Conservation (phyloP, 2,888 invertebrate species). For the Smittia sp. region DNA sequence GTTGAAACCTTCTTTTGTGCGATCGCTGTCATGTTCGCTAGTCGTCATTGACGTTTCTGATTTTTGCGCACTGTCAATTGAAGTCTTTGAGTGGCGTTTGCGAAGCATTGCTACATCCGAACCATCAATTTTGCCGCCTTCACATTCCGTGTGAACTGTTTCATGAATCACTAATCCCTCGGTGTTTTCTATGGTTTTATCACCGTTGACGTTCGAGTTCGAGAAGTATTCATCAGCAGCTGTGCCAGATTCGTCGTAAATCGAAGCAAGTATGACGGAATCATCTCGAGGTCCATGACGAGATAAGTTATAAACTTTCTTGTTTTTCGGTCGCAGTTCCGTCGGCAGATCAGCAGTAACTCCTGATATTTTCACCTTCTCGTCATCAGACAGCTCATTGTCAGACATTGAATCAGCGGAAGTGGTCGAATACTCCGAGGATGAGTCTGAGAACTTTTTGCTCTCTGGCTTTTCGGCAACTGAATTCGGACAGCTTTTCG, state of each 20-base stretch:
- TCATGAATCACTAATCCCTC: constrained; percentile 4
- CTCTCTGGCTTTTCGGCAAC: neutral
- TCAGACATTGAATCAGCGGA: constrained; percentile 33
- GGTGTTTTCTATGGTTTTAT: neutral
- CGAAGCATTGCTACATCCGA: neutral
- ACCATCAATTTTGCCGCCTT: neutral
- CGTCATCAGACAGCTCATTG: constrained; percentile 28
- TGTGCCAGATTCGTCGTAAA: constrained; percentile 35
- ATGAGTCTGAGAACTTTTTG: constrained; percentile 28
- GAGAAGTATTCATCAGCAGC: constrained; percentile 38
- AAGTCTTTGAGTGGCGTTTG: constrained; percentile 6
- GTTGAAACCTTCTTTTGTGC: neutral
- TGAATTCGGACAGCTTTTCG: constrained; percentile 25
- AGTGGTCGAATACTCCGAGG: constrained; percentile 20
- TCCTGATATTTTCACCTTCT: constrained; percentile 18
- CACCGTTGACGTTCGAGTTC: neutral
- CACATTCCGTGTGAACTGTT: neutral
- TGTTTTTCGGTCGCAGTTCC: neutral
- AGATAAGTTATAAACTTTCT: neutral
- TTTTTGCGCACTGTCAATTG: neutral
- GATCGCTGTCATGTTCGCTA: constrained; percentile 28
- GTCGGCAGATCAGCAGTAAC: neutral
- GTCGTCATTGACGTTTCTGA: neutral
- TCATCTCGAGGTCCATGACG: neutral
- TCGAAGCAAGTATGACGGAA: neutral